Evolutionary conservation across 2,888 invertebrate species (phyloP).

Genomic region (Liopterus haemorrhoidalis): DNA sequence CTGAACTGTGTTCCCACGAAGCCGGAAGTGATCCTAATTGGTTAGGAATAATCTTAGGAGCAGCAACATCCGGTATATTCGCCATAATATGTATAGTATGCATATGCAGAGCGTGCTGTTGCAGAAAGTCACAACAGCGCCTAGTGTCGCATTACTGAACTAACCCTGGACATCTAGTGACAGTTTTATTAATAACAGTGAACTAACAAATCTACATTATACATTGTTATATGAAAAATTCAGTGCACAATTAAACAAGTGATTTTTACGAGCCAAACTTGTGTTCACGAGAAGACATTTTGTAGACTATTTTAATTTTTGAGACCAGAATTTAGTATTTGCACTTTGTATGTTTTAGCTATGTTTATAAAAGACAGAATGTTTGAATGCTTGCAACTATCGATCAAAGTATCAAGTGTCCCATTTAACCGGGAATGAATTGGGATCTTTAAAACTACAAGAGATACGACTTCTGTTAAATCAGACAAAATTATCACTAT

Average conservation of each 20-base stretch:
- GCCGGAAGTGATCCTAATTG: conserved; percentile 41
- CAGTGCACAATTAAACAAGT: conserved; percentile 12
- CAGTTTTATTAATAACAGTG: no score
- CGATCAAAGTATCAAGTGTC: no score
- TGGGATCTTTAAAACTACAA: no score
- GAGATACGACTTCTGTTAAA: no score
- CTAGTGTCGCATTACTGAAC: conserved; percentile 17
- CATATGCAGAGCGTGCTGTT: conserved; percentile 17
- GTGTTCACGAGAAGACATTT: conserved; percentile 13
- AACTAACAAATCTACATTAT: no score
- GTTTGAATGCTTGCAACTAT: no score
- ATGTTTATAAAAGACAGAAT: no score
- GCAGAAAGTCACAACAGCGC: conserved; percentile 16
- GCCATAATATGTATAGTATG: conserved; percentile 14
- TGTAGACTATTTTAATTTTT: not conserved
- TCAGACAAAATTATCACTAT: no score
- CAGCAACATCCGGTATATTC: conserved; percentile 14
- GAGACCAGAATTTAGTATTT: not conserved
- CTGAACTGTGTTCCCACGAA: conserved; percentile 58
- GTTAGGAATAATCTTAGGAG: conserved; percentile 28
- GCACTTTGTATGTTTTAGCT: no score
- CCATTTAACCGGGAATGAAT: no score
- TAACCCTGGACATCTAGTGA: no score
- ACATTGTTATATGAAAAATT: conserved; percentile 1
- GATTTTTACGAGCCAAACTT: conserved; percentile 21